Evolutionary conservation across 2,888 invertebrate genomes (phyloP).

Genomic region (Pseudoips prasinana): DNA sequence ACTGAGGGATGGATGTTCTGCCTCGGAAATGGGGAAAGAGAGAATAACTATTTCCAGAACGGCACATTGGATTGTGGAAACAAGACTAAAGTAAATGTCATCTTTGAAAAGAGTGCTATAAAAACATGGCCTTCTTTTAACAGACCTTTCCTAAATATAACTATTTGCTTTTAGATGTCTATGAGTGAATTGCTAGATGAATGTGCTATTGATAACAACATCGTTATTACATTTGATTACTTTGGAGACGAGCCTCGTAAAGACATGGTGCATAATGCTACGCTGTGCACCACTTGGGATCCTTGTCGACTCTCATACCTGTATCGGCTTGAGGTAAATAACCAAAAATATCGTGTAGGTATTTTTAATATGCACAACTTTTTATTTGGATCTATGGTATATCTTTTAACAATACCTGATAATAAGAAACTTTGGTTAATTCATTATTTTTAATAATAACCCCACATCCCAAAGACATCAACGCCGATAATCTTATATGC

Average conservation of each 20-base stretch:
- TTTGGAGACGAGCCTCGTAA: constrained; percentile 75
- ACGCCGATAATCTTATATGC: too few species aligned
- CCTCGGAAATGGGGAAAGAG: constrained; percentile 70
- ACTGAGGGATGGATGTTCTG: constrained; percentile 78
- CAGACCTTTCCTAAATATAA: too few species aligned
- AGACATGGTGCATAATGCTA: constrained; percentile 71
- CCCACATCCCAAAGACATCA: too few species aligned
- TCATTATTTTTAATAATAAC: too few species aligned
- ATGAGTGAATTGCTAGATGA: constrained; percentile 55
- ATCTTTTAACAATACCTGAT: too few species aligned
- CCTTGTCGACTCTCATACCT: constrained; percentile 70
- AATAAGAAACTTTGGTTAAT: too few species aligned
- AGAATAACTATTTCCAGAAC: constrained; percentile 70
- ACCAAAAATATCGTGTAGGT: not conserved
- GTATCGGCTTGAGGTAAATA: constrained; percentile 67
- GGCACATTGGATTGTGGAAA: constrained; percentile 74
- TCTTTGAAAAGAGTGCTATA: not conserved
- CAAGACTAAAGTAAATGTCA: constrained; percentile 58
- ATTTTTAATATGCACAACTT: constrained; percentile 1
- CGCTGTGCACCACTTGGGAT: constrained; percentile 70
- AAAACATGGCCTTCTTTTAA: too few species aligned
- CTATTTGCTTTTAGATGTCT: constrained; percentile 45
- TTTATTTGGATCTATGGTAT: too few species aligned
- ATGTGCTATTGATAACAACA: constrained; percentile 72
- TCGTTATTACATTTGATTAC: constrained; percentile 72